Conservation (phyloP, 64 coral and sea anemone genomes). For the Astreopora myriophthalma region DNA sequence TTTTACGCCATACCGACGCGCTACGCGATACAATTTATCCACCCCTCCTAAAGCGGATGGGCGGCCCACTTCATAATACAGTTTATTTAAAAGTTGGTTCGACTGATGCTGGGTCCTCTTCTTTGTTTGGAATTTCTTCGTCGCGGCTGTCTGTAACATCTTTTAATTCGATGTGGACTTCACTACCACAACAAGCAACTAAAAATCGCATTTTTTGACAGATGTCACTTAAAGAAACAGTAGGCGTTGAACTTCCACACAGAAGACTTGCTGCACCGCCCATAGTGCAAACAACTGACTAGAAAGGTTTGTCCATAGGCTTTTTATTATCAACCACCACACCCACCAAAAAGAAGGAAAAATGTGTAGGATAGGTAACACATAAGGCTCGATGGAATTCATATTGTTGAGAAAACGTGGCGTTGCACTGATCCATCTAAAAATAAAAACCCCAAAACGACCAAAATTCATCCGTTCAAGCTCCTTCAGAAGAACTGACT, state of each 20-base stretch:
- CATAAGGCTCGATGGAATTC: too few species aligned
- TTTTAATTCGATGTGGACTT: constrained; percentile 4
- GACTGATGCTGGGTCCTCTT: not conserved
- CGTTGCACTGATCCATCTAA: too few species aligned
- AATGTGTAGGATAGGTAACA: too few species aligned
- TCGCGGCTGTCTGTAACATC: not conserved
- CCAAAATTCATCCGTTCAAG: too few species aligned
- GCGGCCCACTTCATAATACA: not conserved
- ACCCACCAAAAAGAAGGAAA: too few species aligned
- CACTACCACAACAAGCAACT: constrained; percentile 7
- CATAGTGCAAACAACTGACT: not conserved
- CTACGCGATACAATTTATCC: not conserved
- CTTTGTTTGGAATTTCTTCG: too few species aligned
- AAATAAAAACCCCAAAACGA: too few species aligned
- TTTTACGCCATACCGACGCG: too few species aligned
- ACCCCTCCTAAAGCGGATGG: not conserved
- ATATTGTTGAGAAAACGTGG: too few species aligned
- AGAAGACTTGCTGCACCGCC: not conserved
- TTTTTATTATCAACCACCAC: not conserved
- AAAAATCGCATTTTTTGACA: not conserved
- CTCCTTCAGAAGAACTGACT: too few species aligned
- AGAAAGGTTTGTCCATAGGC: not conserved
- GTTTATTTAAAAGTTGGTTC: not conserved
- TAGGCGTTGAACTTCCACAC: not conserved
- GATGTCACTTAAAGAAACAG: not conserved